phyloP scores from a whole-genome alignment of 1,140 invertebrate species.

The Drosophila kohkoa region DNA sequence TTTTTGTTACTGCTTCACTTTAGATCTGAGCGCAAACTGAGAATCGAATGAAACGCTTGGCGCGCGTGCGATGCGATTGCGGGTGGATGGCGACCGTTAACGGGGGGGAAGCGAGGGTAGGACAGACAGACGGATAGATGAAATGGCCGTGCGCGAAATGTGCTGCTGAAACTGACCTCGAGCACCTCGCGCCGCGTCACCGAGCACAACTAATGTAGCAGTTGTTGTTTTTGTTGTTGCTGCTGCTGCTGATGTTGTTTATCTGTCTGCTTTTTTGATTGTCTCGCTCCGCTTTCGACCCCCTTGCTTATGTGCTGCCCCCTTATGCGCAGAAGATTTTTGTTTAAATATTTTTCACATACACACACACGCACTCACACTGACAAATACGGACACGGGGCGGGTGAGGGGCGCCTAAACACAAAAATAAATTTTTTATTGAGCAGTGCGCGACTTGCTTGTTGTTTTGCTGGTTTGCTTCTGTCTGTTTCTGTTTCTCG shows the following conservation, averaged over 20 bases:
- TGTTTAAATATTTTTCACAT: slow-evolving; percentile 68
- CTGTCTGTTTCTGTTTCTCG: slow-evolving; percentile 58
- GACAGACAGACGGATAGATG: slow-evolving; percentile 14
- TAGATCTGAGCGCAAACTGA: slow-evolving; percentile 28
- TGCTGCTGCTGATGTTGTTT: slow-evolving; percentile 55
- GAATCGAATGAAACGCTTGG: slow-evolving; percentile 22
- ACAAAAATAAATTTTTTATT: slow-evolving; percentile 74
- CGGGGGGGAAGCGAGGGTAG: slow-evolving; percentile 7
- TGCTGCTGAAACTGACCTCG: slow-evolving; percentile 75
- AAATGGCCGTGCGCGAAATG: slow-evolving; percentile 69
- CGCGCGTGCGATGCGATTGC: slow-evolving; percentile 56
- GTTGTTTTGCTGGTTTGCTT: slow-evolving; percentile 61
- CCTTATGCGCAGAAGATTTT: slow-evolving; percentile 63
- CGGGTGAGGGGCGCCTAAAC: slow-evolving; percentile 47
- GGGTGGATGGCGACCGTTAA: slow-evolving; percentile 39
- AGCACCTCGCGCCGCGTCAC: slow-evolving; percentile 75
- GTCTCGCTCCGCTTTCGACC: slow-evolving; percentile 51
- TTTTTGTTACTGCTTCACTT: slow-evolving; percentile 21
- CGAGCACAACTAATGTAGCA: slow-evolving; percentile 27
- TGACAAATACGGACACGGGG: slow-evolving; percentile 4
- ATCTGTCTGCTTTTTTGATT: slow-evolving; percentile 66
- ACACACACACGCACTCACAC: no score
- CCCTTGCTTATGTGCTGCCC: slow-evolving; percentile 2
- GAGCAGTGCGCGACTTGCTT: slow-evolving; percentile 61
- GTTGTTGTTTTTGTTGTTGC: slow-evolving; percentile 11